Evolutionary conservation across 2,797 vertebrate genomes (phyloP).

Genomic region (Malacoraja senta): DNA sequence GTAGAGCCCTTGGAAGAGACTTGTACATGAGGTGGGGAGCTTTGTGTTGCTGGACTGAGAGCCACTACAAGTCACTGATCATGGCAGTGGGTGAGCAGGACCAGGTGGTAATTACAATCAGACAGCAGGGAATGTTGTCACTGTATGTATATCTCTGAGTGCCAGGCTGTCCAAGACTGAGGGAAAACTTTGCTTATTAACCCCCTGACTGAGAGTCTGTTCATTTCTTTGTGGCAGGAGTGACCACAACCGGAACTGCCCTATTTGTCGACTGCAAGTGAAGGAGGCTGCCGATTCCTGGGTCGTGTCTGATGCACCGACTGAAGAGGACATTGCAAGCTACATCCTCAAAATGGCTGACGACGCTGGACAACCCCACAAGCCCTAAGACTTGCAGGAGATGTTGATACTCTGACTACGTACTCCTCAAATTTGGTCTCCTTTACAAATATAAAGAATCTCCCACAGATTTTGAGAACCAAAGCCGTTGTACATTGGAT

Average conservation of each 20-base stretch:
- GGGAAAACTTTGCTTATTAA: conserved; percentile 7
- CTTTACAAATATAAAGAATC: background rate
- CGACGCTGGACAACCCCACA: conserved; percentile 84
- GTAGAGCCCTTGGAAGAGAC: background rate
- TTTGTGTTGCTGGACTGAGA: background rate
- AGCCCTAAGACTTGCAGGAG: conserved; percentile 60
- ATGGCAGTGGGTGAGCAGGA: background rate
- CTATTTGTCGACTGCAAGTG: conserved; percentile 88
- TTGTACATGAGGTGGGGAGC: background rate
- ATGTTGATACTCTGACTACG: background rate
- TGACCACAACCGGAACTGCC: conserved; percentile 86
- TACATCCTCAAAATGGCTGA: conserved; percentile 96
- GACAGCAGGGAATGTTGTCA: background rate
- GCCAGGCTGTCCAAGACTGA: background rate
- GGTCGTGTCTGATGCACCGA: conserved; percentile 92
- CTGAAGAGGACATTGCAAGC: conserved; percentile 85
- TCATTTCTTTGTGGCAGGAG: conserved; percentile 69
- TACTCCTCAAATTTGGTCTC: background rate
- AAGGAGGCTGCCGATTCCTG: conserved; percentile 86
- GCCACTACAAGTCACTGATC: background rate
- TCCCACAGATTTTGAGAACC: background rate
- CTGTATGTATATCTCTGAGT: background rate
- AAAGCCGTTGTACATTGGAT: background rate
- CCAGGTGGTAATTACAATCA: background rate
- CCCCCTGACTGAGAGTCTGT: background rate